These are phyloP conservation scores for Drosophila lacicola DNA, from an alignment of 2,888 invertebrate genomes.

Conservation along the genomic window DNA sequence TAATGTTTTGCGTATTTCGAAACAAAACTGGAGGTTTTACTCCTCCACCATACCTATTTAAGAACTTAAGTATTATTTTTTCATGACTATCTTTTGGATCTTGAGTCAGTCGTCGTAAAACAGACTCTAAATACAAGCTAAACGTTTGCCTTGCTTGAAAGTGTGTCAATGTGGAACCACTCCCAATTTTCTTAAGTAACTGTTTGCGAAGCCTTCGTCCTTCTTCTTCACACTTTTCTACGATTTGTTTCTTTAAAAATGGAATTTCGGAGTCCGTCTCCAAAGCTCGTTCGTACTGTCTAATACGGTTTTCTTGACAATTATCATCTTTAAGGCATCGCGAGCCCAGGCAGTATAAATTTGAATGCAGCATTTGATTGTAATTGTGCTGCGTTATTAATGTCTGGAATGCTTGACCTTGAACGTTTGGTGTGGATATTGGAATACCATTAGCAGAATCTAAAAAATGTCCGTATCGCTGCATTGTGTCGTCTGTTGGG, in stretches of 20 bases:
- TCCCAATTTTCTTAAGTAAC: constrained; percentile 86
- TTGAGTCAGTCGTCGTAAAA: constrained; percentile 88
- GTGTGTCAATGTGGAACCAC: constrained; percentile 88
- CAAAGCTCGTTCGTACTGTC: constrained; percentile 85
- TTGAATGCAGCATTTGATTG: constrained; percentile 91
- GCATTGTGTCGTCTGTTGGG: constrained; percentile 95
- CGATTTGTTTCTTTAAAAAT: constrained; percentile 82
- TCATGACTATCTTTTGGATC: constrained; percentile 84
- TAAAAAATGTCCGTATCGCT: constrained; percentile 91
- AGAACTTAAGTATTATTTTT: constrained; percentile 90
- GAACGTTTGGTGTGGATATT: constrained; percentile 88
- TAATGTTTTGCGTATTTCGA: constrained; percentile 86
- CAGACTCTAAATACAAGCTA: constrained; percentile 90
- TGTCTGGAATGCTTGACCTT: constrained; percentile 86
- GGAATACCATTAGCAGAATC: constrained; percentile 92
- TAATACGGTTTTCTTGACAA: constrained; percentile 85
- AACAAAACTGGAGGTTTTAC: constrained; percentile 89
- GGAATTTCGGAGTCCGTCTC: constrained; percentile 75
- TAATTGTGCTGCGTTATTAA: constrained; percentile 89
- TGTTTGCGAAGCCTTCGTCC: constrained; percentile 81
- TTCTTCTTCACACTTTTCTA: constrained; percentile 83
- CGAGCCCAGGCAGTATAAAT: constrained; percentile 88
- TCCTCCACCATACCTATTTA: constrained; percentile 89
- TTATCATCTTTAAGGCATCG: constrained; percentile 68
- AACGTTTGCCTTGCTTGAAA: constrained; percentile 91